Evolutionary conservation across 1,140 invertebrate genomes (phyloP), one percentile per base, ranked within the genome.

Genomic region (Eumaeus atala): DNA sequence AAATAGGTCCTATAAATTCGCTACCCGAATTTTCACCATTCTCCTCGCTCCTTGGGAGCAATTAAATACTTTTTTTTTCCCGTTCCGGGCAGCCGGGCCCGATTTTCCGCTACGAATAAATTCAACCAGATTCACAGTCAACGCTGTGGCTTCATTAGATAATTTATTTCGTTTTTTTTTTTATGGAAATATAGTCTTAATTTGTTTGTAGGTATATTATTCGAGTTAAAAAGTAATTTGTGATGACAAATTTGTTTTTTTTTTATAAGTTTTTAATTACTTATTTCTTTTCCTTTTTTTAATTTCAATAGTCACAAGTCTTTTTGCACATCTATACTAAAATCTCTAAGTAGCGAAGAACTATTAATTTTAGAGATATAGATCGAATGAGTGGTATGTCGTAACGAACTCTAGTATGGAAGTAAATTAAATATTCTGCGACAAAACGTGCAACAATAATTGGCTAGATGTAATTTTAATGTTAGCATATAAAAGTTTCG

Each of bases 1-100:
- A 84, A 84, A 84, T 81, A 80, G 80, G 76, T 84, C 66, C 80
- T 80, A 84, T 81, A 84, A 81, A 84, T 84, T 84, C 76, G 67
- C 71, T 78, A 75, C 76, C 77, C 80, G 70, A 84, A 84, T 84
- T 84, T 80, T 78, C 76, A 76, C 77, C 76, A 75, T 76, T 79
- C 72, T 66, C 64, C 66, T 54, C 8, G 67, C 63, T 82, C 67
- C 76, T 80, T 72, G 80, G 80, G 75, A 74, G 75, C 80, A 84
- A 84, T 84, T 84, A 84, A 84, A 81, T 80, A 77, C 72, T 79
- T 79, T 84, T 79, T 77, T 70, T 28, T 28, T 6, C 70, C 72
- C 70, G 61, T 61, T 66, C 62, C 55, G 56, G 54, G 61, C 60
- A 28, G 51, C 56, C 51, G 56, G 52, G 56, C 68, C 61, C 67